Evolutionary conservation across 2,113 vertebrate genomes (phyloP), one percentile per base, ranked within the genome.

Genomic region (Indicator indicator): DNA sequence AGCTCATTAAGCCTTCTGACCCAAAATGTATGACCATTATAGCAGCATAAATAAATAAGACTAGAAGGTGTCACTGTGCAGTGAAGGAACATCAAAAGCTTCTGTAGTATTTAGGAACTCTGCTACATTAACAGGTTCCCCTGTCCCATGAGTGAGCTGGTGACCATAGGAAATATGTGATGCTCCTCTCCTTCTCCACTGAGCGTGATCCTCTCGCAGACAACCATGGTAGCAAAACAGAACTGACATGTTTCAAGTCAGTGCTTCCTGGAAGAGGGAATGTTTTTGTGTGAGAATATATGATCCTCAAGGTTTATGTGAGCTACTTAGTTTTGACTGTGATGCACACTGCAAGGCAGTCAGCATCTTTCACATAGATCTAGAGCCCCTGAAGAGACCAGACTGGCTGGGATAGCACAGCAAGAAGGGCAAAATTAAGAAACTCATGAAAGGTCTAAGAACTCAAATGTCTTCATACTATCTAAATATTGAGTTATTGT

Each of bases 131-230:
- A 18, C 8, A 72, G 11, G 23, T 33, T 65, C 44, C 68, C n/a
- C 38, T 73, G 71, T 4, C 33, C 26, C 50, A 24, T 3, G 19
- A 48, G 30, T 0, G 2, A 55, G 24, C 16, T 1, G 14, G 5
- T 32, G 23, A 68, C 4, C 16, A 59, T 0, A 40, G 15, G 16
- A 86, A 72, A 8, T 3, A 83, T 1, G 3, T 8, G 36, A 62
- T 3, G 12, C 5, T 71, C 11, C 59, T 12, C 21, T 26, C 33
- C 18, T 64, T 30, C 28, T 62, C n/a, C 52, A 38, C 16, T n/a
- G 16, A 78, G 63, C 54, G n/a, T 69, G 55, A 7, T 54, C 50
- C 26, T 17, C 67, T 76, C 40, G 44, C 60, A 83, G 65, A 42
- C 16, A 74, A 16, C 19, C 60, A 48, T 6, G 16, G 59, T 0